A percentile compares a stretch with the other conserved stretches of the same genome.
Evolutionary conservation across 2,113 vertebrate genomes (phyloP).

Genomic region (Leucopsar rothschildi): DNA sequence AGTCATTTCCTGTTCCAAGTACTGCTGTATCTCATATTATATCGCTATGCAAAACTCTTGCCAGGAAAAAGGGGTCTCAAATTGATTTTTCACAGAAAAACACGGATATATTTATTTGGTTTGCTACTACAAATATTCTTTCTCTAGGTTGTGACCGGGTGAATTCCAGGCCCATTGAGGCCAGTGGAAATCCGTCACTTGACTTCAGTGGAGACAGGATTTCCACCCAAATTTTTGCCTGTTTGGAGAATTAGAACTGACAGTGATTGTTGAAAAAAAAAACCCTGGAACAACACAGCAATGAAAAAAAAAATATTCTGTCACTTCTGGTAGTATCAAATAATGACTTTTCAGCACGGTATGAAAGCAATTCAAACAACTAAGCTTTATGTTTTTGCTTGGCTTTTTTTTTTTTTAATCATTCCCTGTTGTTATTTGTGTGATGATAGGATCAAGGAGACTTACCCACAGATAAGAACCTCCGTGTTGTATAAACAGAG

Average conservation of each 20-base stretch:
- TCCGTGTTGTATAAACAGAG: constrained; percentile 20
- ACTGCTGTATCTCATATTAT: constrained; percentile 26
- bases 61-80: constrained; percentile 34
- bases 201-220: neutral
- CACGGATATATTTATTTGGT: constrained; percentile 47
- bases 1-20: constrained; percentile 42
- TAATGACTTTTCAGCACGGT: neutral
- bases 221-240: constrained; percentile 19
- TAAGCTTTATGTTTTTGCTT: neutral
- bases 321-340: neutral
- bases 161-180: constrained; percentile 21
- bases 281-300: neutral
- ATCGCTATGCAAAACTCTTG: neutral
- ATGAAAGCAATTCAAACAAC: neutral
- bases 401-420: neutral
- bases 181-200: constrained; percentile 23
- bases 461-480: constrained; percentile 35
- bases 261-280: constrained; percentile 14
- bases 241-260: constrained; percentile 22
- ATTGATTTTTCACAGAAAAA: constrained; percentile 52
- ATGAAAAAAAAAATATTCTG: neutral
- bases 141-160: constrained; percentile 34
- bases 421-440: constrained; percentile 44
- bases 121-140: constrained; percentile 59
- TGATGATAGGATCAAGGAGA: constrained; percentile 38